Percentiles rank a stretch among this genome's conserved stretches.
Conservation (phyloP, 2,888 invertebrate species). For the Helobdella robusta region DNA sequence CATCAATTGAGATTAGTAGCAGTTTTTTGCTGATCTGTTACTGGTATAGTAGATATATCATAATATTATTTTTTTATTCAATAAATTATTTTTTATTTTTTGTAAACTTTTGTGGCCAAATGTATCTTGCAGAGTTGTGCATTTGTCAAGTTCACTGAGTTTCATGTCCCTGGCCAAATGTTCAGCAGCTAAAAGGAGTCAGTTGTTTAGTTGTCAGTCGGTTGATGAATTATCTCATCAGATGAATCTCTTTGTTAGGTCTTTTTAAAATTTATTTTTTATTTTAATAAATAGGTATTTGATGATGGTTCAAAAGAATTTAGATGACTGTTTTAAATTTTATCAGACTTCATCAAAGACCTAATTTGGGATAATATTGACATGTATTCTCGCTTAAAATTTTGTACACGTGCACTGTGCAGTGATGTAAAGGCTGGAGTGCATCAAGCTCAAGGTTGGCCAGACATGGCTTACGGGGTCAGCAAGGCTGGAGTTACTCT, state of each 20-base stretch:
- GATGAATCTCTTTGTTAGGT: constrained; percentile 3
- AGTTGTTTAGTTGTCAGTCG: background rate
- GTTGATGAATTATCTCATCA: background rate
- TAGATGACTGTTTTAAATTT: too few relatives aligned
- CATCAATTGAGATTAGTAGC: too few relatives aligned
- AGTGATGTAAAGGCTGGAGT: constrained; percentile 53
- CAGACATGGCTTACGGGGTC: constrained; percentile 59
- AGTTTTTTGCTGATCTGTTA: too few relatives aligned
- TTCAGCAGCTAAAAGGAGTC: background rate
- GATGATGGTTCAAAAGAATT: too few relatives aligned
- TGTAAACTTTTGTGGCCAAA: background rate
- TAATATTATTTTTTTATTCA: too few relatives aligned
- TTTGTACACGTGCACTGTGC: too few relatives aligned
- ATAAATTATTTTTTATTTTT: background rate
- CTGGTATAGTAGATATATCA: too few relatives aligned
- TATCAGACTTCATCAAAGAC: too few relatives aligned
- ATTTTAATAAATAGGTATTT: too few relatives aligned
- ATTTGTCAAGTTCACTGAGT: constrained; percentile 58
- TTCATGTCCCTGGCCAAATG: constrained; percentile 39
- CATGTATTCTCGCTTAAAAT: too few relatives aligned
- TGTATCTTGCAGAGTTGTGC: constrained; percentile 56
- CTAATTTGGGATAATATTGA: too few relatives aligned
- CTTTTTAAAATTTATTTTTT: too few relatives aligned
- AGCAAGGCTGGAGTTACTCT: constrained; percentile 68
- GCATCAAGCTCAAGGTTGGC: constrained; percentile 54